Conservation (phyloP, 2,797 vertebrate genomes). For the Limnodromus scolopaceus region DNA sequence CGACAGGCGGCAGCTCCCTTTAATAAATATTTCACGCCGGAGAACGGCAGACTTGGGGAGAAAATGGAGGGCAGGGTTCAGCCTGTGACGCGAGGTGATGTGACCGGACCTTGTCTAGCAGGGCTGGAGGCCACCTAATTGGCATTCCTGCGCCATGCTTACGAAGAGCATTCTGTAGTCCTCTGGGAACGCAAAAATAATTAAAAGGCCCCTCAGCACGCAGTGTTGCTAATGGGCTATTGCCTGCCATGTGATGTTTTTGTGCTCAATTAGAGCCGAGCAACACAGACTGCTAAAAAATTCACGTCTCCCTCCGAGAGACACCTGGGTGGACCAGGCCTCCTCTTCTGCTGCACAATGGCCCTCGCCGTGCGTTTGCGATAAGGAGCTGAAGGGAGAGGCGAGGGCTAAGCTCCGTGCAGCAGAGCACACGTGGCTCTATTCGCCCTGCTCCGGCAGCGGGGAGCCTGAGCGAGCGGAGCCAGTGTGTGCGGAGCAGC, state of each 20-base stretch:
- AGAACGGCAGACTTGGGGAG: constrained; percentile 38
- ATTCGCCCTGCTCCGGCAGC: neutral
- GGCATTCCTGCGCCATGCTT: constrained; percentile 43
- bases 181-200: constrained; percentile 63
- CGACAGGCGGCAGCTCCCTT: constrained; percentile 13
- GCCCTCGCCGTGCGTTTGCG: neutral
- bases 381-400: neutral
- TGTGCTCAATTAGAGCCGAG: constrained; percentile 49
- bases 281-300: constrained; percentile 35
- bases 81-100: constrained; percentile 66
- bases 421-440: neutral
- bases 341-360: neutral
- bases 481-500: neutral
- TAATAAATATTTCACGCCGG: constrained; percentile 68
- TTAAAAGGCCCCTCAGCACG: constrained; percentile 62
- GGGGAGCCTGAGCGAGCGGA: neutral
- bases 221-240: constrained; percentile 56
- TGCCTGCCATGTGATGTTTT: constrained; percentile 46
- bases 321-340: neutral
- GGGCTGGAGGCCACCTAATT: constrained; percentile 70
- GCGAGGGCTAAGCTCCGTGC: accelerated
- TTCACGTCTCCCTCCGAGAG: neutral
- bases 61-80: constrained; percentile 69
- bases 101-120: constrained; percentile 64
- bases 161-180: constrained; percentile 37